Evolutionary conservation across 2,888 invertebrate genomes (phyloP), one percentile per base, ranked within the genome.

Genomic region (Plusia festucae): DNA sequence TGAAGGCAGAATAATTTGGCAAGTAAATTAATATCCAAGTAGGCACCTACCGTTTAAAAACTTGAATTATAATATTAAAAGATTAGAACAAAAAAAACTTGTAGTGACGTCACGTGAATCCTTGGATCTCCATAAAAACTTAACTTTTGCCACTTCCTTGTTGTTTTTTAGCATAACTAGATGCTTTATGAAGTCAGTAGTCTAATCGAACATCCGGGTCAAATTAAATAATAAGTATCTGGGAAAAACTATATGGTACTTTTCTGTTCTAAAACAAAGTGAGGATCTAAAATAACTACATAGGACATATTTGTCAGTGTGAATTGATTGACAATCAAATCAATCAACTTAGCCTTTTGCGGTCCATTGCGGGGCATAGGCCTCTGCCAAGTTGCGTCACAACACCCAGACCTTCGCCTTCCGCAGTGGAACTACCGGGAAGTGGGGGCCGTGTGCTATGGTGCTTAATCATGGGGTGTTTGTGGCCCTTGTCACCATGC

Each of bases 81-180:
- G 44, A 60, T 68, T 56, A 57, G 61, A 62, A 70, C 55, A 73
- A 76, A 79, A 83, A 82, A 82, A 82, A 68, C 40, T 55, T 58
- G 70, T 72, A 72, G 65, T 77, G 72, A 77, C 76, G 71, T 72
- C 73, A 68, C 70, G 78, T 64, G 80, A 83, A 87, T 89, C 90
- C 88, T 89, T 90, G 88, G 84, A 80, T 77, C 67, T 63, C 64
- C 78, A 81, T 78, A 84, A 84, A 82, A 82, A 84, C 55, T 49
- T 78, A 73, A 85, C 84, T 84, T 87, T 90, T 85, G 87, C 86
- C 73, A 83, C 85, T 90, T 91, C 90, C 91, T 89, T 76, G 71
- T 86, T 84, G 84, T 88, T 90, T 90, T 82, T 78, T 79, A 65
- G 73, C 72, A 81, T 83, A 78, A 78, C 68, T 70, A 73, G 78